Conservation (phyloP, 2,797 vertebrate genomes). For the Ibycter americanus region DNA sequence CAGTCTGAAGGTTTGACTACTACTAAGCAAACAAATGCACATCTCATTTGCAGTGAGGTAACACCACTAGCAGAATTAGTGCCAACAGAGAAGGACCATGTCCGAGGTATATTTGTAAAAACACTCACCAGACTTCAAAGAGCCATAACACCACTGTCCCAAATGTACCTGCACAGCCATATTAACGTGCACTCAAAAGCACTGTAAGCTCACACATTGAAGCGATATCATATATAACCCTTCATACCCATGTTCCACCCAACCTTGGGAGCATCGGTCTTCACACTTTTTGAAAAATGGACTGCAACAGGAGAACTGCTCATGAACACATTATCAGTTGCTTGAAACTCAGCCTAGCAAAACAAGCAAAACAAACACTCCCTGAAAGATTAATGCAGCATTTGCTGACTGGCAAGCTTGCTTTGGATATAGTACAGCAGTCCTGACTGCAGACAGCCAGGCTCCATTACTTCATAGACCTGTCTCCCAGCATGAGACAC, state of each 20-base stretch:
- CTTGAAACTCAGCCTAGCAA: constrained; percentile 82
- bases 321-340: constrained; percentile 76
- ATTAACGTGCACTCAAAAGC: neutral
- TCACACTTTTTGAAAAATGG: constrained; percentile 78
- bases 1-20: neutral
- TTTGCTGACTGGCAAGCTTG: constrained; percentile 15
- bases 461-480: constrained; percentile 79
- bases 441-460: neutral
- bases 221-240: neutral
- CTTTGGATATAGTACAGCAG: constrained; percentile 43
- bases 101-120: neutral
- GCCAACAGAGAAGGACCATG: neutral
- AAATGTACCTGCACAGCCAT: neutral
- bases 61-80: neutral
- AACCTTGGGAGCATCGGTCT: constrained; percentile 77
- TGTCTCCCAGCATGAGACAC: constrained; percentile 74
- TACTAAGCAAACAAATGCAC: neutral
- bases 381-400: constrained; percentile 45
- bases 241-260: constrained; percentile 78
- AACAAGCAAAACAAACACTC: constrained; percentile 31
- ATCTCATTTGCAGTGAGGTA: neutral
- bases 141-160: neutral
- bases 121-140: neutral
- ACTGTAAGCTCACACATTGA: neutral
- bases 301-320: constrained; percentile 72